Percentiles rank a stretch among this genome's conserved stretches.
Conservation (phyloP, 2,888 invertebrate genomes). For the Noctua janthina region DNA sequence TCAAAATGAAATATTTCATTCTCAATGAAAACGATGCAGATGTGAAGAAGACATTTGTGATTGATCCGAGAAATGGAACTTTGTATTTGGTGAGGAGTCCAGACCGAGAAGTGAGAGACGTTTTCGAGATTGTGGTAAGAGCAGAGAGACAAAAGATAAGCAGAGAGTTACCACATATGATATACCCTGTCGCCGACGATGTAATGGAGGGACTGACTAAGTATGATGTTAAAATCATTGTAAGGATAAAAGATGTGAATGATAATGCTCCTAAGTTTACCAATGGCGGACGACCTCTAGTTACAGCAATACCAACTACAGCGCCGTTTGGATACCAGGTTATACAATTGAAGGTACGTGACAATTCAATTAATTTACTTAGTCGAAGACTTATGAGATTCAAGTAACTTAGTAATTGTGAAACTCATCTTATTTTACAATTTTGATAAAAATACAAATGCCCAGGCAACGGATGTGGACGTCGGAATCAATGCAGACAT, state of each 20-base stretch:
- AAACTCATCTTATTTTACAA: neutral
- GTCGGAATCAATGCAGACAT: constrained; percentile 94
- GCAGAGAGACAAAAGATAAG: constrained; percentile 91
- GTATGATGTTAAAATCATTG: constrained; percentile 95
- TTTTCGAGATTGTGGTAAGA: constrained; percentile 91
- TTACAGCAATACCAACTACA: constrained; percentile 95
- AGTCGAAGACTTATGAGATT: neutral
- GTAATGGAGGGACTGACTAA: constrained; percentile 92
- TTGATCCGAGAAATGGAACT: constrained; percentile 94
- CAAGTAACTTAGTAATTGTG: neutral
- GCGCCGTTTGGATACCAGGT: constrained; percentile 96
- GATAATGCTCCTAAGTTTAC: constrained; percentile 95
- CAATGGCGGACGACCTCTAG: constrained; percentile 93
- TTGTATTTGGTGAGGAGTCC: constrained; percentile 93
- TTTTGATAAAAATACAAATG: neutral
- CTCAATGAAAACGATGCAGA: constrained; percentile 91
- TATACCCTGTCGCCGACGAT: constrained; percentile 94
- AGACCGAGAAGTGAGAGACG: constrained; percentile 93
- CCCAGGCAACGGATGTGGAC: constrained; percentile 94
- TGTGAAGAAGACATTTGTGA: constrained; percentile 92
- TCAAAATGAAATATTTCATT: constrained; percentile 92
- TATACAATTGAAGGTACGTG: constrained; percentile 92
- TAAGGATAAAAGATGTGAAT: constrained; percentile 94
- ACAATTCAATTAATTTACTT: neutral
- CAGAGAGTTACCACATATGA: constrained; percentile 93